A percentile compares a stretch with the other conserved stretches of the same genome.
These are phyloP conservation scores for Halichoeres trimaculatus DNA, from an alignment of 2,113 vertebrate genomes.

Conservation along the genomic window DNA sequence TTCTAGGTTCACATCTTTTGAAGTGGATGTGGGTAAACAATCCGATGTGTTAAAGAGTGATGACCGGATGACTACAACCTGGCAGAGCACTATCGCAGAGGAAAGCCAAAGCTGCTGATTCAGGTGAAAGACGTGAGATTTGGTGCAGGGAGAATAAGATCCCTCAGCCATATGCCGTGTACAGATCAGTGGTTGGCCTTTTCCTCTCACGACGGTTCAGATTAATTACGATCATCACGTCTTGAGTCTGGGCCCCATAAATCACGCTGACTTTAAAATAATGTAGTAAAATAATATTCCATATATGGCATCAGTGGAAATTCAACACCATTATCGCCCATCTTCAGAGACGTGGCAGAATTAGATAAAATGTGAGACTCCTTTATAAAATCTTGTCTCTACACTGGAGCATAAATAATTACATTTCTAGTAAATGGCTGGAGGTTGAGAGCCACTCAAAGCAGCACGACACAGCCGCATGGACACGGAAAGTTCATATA, in stretches of 20 bases:
- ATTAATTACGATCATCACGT: constrained; percentile 83
- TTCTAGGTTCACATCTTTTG: constrained; percentile 5
- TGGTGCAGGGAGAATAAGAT: constrained; percentile 75
- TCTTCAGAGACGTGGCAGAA: constrained; percentile 61
- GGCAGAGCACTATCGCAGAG: constrained; percentile 40
- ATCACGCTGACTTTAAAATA: constrained; percentile 80
- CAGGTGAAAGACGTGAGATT: constrained; percentile 61
- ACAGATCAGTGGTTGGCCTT: constrained; percentile 76
- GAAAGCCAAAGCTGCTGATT: constrained; percentile 74
- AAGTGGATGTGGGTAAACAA: constrained; percentile 27
- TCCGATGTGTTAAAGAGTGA: constrained; percentile 30
- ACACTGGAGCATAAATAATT: constrained; percentile 71
- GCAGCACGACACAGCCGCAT: constrained; percentile 25
- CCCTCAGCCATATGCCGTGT: constrained; percentile 75
- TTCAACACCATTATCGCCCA: constrained; percentile 66
- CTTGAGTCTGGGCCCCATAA: constrained; percentile 75
- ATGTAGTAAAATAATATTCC: constrained; percentile 74
- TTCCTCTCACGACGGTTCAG: constrained; percentile 75
- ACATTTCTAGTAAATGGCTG: constrained; percentile 69
- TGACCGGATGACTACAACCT: constrained; percentile 38
- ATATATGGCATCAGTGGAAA: constrained; percentile 54
- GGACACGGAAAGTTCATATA: constrained; percentile 64
- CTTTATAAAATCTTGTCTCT: constrained; percentile 64
- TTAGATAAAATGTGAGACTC: constrained; percentile 65
- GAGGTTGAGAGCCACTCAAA: constrained; percentile 59